phyloP scores from a whole-genome alignment of 1,140 invertebrate genomes.

The Drosophila novamexicana region DNA sequence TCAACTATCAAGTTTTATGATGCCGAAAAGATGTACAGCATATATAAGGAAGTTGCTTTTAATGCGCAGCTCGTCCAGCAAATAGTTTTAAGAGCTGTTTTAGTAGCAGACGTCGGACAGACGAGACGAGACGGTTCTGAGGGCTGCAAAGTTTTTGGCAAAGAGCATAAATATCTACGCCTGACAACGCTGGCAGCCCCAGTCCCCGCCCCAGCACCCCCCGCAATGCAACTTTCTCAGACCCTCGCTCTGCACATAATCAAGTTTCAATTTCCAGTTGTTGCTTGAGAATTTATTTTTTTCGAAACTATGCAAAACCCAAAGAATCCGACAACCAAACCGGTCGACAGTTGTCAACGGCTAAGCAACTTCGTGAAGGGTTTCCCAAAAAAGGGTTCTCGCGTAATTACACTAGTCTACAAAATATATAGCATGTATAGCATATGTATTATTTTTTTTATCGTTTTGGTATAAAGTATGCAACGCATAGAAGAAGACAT shows the following conservation, averaged over 20 bases:
- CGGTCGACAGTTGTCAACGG: conserved; percentile 73
- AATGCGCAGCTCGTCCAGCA: conserved; percentile 48
- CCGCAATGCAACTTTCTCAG: conserved; percentile 60
- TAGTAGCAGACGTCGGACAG: conserved; percentile 1
- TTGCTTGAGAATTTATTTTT: conserved; percentile 56
- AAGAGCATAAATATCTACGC: conserved; percentile 78
- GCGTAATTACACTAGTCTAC: conserved; percentile 60
- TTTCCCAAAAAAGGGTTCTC: conserved; percentile 30
- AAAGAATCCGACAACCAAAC: conserved; percentile 26
- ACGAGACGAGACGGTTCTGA: conserved; percentile 34
- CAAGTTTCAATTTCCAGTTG: conserved; percentile 80
- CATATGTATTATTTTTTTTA: too few relatives aligned
- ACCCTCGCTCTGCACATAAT: conserved; percentile 71
- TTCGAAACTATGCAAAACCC: conserved; percentile 58
- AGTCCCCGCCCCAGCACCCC: neutral
- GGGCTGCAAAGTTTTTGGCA: conserved; percentile 67
- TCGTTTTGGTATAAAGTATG: too few relatives aligned
- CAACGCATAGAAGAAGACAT: too few relatives aligned
- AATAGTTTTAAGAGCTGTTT: conserved; percentile 64
- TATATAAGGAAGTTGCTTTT: conserved; percentile 71
- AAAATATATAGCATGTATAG: neutral
- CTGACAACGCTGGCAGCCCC: conserved; percentile 52
- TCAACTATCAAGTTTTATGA: conserved; percentile 75
- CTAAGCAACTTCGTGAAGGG: conserved; percentile 29
- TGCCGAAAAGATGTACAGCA: conserved; percentile 58